A percentile compares a stretch with the other conserved stretches of the same genome.
phyloP scores from a whole-genome alignment of 2,888 invertebrate species.

The Morpho achilles region DNA sequence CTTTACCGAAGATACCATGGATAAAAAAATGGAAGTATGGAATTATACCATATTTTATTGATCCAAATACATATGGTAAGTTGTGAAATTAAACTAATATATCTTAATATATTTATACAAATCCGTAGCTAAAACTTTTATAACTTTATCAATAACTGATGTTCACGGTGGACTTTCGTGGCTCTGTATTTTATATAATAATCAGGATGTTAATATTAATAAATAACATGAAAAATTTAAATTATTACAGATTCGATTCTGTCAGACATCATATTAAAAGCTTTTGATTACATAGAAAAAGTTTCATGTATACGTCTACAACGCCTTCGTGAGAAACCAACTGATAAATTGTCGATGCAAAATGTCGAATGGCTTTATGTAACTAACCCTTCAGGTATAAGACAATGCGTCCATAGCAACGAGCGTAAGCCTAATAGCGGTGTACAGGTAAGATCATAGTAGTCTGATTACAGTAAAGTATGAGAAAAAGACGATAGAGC shows the following conservation, averaged over 20 bases:
- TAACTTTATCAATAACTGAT: too few relatives aligned
- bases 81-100: constrained; percentile 1
- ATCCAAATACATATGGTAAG: constrained; percentile 60
- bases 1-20: constrained; percentile 27
- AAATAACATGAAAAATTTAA: neutral
- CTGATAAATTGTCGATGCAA: constrained; percentile 48
- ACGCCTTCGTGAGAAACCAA: constrained; percentile 54
- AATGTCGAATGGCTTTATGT: constrained; percentile 63
- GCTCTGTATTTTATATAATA: too few relatives aligned
- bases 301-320: constrained; percentile 63
- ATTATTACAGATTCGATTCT: constrained; percentile 45
- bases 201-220: too few relatives aligned
- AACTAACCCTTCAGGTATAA: constrained; percentile 58
- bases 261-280: constrained; percentile 46
- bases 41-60: constrained; percentile 63
- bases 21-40: constrained; percentile 53
- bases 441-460: constrained; percentile 47
- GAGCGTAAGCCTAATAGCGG: constrained; percentile 51
- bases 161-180: too few relatives aligned
- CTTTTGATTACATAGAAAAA: constrained; percentile 65
- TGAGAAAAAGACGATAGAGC: too few relatives aligned
- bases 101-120: too few relatives aligned
- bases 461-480: too few relatives aligned
- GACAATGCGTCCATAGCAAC: constrained; percentile 68
- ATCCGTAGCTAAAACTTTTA: too few relatives aligned